These are phyloP conservation scores for Lasioglossum baleicum DNA, from an alignment of 1,140 invertebrate genomes.

Conservation along the genomic window DNA sequence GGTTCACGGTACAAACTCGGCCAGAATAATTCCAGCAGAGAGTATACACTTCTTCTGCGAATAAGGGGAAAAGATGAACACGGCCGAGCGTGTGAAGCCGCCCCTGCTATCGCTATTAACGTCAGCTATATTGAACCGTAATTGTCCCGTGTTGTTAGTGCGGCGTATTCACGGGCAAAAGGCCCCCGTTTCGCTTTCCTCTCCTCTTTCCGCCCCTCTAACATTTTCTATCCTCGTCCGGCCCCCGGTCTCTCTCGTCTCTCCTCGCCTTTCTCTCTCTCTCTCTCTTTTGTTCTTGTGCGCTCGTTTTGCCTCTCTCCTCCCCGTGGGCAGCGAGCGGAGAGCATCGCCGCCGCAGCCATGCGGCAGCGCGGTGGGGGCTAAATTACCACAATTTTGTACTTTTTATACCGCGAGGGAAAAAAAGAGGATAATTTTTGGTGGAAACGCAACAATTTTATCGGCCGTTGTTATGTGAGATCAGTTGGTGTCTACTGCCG, in stretches of 20 bases:
- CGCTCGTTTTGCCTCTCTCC: slow-evolving; percentile 57
- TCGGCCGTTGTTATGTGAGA: slow-evolving; percentile 77
- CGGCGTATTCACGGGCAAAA: slow-evolving; percentile 58
- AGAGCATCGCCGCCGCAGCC: slow-evolving; percentile 49
- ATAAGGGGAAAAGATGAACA: slow-evolving; percentile 4
- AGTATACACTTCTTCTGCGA: not conserved
- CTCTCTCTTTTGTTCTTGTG: slow-evolving; percentile 29
- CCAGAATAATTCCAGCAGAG: not conserved
- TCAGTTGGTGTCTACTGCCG: slow-evolving; percentile 77
- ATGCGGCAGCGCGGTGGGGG: slow-evolving; percentile 64
- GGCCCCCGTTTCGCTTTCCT: slow-evolving; percentile 44
- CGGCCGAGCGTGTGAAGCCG: slow-evolving; percentile 49
- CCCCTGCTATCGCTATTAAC: slow-evolving; percentile 64
- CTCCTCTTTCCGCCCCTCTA: slow-evolving; percentile 42
- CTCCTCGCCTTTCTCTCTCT: not conserved
- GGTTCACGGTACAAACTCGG: not conserved
- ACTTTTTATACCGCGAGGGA: slow-evolving; percentile 73
- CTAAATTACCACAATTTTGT: slow-evolving; percentile 78
- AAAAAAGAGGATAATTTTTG: slow-evolving; percentile 78
- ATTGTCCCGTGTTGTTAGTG: slow-evolving; percentile 68
- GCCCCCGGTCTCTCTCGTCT: slow-evolving; percentile 7
- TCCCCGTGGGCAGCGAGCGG: slow-evolving; percentile 54
- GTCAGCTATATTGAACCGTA: slow-evolving; percentile 68
- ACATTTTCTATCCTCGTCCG: slow-evolving; percentile 23
- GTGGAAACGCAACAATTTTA: slow-evolving; percentile 79